Percentiles rank a stretch among this genome's conserved stretches.
Conservation (phyloP, 2,797 vertebrate genomes). For the Macropodus opercularis region DNA sequence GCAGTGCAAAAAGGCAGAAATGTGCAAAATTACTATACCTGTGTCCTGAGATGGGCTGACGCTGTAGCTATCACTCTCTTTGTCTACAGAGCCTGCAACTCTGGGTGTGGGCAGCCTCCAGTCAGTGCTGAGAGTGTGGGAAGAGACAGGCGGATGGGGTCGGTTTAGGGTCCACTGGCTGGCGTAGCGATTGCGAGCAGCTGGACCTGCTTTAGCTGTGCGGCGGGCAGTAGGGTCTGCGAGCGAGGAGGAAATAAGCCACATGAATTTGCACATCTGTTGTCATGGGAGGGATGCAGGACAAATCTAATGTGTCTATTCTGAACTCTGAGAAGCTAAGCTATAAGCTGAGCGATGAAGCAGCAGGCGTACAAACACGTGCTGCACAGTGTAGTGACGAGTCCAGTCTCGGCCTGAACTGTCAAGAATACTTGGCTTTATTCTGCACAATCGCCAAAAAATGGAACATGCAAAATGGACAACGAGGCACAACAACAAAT, state of each 20-base stretch:
- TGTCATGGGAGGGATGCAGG: no score
- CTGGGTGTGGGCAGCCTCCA: conserved; percentile 96
- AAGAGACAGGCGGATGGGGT: conserved; percentile 93
- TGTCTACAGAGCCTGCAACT: conserved; percentile 93
- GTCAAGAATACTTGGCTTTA: neutral
- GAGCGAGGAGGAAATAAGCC: neutral
- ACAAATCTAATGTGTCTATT: no score
- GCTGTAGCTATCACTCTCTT: conserved; percentile 98
- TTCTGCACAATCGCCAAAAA: neutral
- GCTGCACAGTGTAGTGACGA: neutral
- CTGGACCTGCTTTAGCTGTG: conserved; percentile 92
- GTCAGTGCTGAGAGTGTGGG: conserved; percentile 96
- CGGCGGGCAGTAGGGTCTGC: conserved; percentile 95
- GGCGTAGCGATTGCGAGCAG: conserved; percentile 93
- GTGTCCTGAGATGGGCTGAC: conserved; percentile 99
- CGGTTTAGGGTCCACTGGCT: conserved; percentile 99
- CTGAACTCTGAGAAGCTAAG: no score
- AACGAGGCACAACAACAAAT: neutral
- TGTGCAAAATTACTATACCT: conserved; percentile 81
- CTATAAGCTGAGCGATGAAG: neutral
- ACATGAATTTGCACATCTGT: no score
- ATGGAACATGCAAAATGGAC: neutral
- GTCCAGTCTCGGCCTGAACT: neutral
- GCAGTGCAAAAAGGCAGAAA: no score
- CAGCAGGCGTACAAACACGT: neutral